Evolutionary conservation across 2,113 vertebrate genomes (phyloP), one percentile per base, ranked within the genome.

Genomic region (Phocoena phocoena): DNA sequence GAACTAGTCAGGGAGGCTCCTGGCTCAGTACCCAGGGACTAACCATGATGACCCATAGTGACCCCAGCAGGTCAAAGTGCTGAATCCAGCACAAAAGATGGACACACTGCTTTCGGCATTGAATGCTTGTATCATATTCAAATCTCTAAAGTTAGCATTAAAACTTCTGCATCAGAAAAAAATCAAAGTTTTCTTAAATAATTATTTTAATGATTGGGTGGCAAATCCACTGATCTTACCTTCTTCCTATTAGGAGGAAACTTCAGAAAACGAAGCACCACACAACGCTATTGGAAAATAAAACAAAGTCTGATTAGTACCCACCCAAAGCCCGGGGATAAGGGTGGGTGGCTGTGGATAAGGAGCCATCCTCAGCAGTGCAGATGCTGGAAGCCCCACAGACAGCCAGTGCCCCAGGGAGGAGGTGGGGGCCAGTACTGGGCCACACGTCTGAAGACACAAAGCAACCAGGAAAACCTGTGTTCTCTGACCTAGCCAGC

Each of bases 241-340:
- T 99, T 99, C 81, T 98, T 99, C 86, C 99, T 98, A 81, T 99
- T 99, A 89, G 98, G 99, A 44, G 99, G 99, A 96, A 98, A 99
- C 98, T 99, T 99, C 98, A 99, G 98, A 80, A 99, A 99, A 62
- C 99, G 99, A 14, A 99, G 98, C 96, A 99, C 99, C 98, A 99
- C 99, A 93, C 99, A 99, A 90, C 99, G 99, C 99, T 99, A 25
- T 88, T 44, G 38, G 65, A 76, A 95, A 90, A 91, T 14, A 93
- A 81, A 93, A 73, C n/a, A 97, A 81, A 14, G n/a, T 58, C 21
- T 60, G 58, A 92, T 50, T 10, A 97, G 81, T 90, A 73, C 5
- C 31, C 2, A 28, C 58, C 5, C 33, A 70, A 31, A 62, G 82
- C 31, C 79, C 2, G 6, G 85, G 55, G 8, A 21, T 14, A 21